Conservation (phyloP, 2,888 invertebrate species). For the Pyrrhia umbra region DNA sequence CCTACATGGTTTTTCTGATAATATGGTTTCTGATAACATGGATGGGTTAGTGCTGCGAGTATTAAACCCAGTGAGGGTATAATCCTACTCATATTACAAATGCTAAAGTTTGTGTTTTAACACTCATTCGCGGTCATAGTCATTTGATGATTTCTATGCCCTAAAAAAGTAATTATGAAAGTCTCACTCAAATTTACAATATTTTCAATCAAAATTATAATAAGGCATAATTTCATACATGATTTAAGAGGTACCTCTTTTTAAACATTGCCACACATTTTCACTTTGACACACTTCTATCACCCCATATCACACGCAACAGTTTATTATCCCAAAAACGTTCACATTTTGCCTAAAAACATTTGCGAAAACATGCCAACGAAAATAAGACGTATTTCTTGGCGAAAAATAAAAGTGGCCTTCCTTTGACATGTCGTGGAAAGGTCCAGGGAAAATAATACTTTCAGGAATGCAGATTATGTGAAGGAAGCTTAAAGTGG, state of each 20-base stretch:
- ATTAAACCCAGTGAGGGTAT: no score
- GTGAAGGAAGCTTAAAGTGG: constrained; percentile 39
- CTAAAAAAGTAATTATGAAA: no score
- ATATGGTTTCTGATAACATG: no score
- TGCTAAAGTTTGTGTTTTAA: no score
- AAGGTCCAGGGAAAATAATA: constrained; percentile 49
- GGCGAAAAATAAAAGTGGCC: constrained; percentile 20
- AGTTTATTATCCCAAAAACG: constrained; percentile 19
- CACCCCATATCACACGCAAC: constrained; percentile 9
- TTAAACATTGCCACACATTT: no score
- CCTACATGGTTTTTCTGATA: no score
- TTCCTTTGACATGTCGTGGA: constrained; percentile 24
- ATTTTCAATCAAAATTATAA: no score
- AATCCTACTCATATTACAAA: no score
- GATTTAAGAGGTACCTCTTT: background rate
- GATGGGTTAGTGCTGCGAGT: no score
- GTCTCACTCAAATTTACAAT: no score
- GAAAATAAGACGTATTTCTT: constrained; percentile 22
- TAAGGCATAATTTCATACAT: background rate
- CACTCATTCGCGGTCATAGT: no score
- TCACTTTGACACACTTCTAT: constrained; percentile 12
- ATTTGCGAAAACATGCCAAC: background rate
- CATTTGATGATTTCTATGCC: no score
- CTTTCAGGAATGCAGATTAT: constrained; percentile 67
- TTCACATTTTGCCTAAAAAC: constrained; percentile 2